A percentile compares a stretch with the other conserved stretches of the same genome.
Evolutionary conservation across 2,797 vertebrate species (phyloP).

Genomic region (Phoxinus dragarum): DNA sequence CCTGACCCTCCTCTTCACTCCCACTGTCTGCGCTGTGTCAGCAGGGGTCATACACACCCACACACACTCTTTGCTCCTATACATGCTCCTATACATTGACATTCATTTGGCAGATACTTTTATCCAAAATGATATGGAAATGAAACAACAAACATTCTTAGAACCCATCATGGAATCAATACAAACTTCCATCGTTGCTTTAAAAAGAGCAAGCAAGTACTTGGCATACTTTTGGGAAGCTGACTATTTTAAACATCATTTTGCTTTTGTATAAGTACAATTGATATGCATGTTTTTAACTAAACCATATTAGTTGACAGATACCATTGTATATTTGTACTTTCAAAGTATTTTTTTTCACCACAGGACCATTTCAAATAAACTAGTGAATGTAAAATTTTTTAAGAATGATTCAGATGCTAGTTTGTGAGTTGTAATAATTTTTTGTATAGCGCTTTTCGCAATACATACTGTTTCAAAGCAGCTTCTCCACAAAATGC

Average conservation of each 20-base stretch:
- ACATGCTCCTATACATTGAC: constrained; percentile 4
- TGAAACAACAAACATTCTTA: neutral
- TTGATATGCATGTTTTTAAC: neutral
- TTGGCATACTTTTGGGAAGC: neutral
- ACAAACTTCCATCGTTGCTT: neutral
- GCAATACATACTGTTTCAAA: too few relatives aligned
- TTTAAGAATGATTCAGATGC: neutral
- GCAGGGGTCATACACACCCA: constrained; percentile 27
- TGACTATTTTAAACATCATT: neutral
- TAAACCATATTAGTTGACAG: neutral
- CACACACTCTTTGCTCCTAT: constrained; percentile 8
- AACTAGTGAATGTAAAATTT: neutral
- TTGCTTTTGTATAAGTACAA: neutral
- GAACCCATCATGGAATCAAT: neutral
- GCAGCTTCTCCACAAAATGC: too few relatives aligned
- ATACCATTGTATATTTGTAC: neutral
- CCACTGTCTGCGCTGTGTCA: constrained; percentile 48
- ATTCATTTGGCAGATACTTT: neutral
- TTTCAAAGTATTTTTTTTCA: neutral
- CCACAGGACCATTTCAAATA: neutral
- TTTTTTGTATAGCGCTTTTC: too few relatives aligned
- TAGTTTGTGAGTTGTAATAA: neutral
- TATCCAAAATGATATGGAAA: neutral
- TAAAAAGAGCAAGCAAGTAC: too few relatives aligned
- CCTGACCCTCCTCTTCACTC: constrained; percentile 45